phyloP scores from a whole-genome alignment of 2,797 vertebrate genomes.

The Sternotherus odoratus region DNA sequence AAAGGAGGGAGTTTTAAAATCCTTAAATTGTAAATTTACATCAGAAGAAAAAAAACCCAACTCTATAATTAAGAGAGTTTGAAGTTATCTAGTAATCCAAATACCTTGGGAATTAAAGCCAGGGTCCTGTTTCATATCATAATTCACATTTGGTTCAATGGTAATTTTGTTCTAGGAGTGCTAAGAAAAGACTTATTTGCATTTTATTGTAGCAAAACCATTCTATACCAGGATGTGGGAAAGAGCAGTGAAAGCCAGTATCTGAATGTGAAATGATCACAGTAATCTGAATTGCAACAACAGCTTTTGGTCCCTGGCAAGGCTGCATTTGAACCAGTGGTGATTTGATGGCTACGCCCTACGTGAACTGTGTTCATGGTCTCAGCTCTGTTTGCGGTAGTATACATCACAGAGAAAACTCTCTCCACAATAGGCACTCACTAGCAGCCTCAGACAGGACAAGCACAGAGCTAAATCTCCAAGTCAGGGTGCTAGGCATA shows the following conservation, averaged over 20 bases:
- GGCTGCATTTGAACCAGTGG: not conserved
- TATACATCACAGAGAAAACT: no score
- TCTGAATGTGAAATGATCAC: not conserved
- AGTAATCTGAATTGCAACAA: constrained; percentile 2
- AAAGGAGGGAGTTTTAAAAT: not conserved
- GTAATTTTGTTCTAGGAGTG: fast-evolving
- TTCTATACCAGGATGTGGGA: fast-evolving
- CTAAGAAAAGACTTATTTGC: not conserved
- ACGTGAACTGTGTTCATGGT: not conserved
- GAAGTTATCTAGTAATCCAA: not conserved
- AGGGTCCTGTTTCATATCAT: not conserved
- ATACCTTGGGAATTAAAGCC: not conserved
- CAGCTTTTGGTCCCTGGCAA: not conserved
- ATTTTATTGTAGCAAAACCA: not conserved
- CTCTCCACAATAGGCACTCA: not conserved
- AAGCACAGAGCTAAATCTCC: not conserved
- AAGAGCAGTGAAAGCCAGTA: fast-evolving
- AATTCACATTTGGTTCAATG: not conserved
- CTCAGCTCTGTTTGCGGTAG: not conserved
- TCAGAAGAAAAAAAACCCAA: not conserved
- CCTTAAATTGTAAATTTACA: not conserved
- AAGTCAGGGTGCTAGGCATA: not conserved
- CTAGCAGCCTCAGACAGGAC: not conserved
- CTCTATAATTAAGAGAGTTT: constrained; percentile 3
- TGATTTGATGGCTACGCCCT: constrained; percentile 46